Percentiles rank a stretch among this genome's conserved stretches.
These are phyloP conservation scores for Cercocebus atys DNA, from an alignment of 2,113 vertebrate species.

Conservation along the genomic window DNA sequence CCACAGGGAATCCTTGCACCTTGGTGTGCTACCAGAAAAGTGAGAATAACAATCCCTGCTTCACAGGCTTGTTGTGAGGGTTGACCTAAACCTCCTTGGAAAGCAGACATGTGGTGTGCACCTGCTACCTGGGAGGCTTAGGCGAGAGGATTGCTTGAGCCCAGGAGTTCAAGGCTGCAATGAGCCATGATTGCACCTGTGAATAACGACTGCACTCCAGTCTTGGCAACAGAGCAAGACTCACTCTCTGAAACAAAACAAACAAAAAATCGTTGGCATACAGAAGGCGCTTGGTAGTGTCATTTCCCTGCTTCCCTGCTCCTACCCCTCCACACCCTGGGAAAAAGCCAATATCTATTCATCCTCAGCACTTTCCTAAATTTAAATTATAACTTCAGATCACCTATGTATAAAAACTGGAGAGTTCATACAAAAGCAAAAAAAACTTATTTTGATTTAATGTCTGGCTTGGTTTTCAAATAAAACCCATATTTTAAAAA, in stretches of 20 bases:
- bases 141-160: no score
- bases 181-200: no score
- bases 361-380: not conserved
- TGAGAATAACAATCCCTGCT: not conserved
- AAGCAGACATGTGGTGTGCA: no score
- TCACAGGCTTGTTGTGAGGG: not conserved
- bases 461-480: constrained; percentile 30
- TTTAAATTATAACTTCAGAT: constrained; percentile 23
- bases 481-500: constrained; percentile 10
- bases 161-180: no score
- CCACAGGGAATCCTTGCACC: not conserved
- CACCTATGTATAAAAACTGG: not conserved
- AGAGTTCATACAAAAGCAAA: constrained; percentile 18
- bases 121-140: no score
- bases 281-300: not conserved
- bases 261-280: no score
- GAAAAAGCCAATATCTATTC: not conserved
- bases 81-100: no score
- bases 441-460: not conserved
- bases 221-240: no score
- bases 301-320: not conserved
- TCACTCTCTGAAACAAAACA: no score
- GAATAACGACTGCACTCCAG: no score
- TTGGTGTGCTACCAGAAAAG: not conserved
- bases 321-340: not conserved